Evolutionary conservation across 2,113 vertebrate genomes (phyloP), one percentile per base, ranked within the genome.

Genomic region (Eudyptes chrysolophus): DNA sequence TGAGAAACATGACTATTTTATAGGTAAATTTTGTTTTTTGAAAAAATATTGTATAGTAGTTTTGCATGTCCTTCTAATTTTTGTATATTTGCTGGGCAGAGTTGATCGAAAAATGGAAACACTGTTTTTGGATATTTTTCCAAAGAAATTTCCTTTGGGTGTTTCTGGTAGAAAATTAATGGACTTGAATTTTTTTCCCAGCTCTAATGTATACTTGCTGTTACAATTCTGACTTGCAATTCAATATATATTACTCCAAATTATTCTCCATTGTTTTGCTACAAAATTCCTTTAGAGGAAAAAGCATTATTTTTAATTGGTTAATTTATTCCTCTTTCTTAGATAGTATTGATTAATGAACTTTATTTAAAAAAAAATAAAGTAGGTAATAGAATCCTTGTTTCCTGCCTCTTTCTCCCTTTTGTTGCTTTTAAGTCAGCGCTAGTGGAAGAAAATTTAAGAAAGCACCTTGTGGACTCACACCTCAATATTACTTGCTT

Each of bases 311-410:
- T 97, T 95, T 97, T 97, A 98, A 96, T 95, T 95, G 88, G 84
- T 42, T 97, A 88, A 94, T 97, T 97, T 97, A 90, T 94, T 98
- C 93, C 89, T 88, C 70, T 58, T 92, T 97, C 58, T 90, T 88
- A 94, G 89, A 91, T 90, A 10, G 64, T 93, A 94, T 96, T 96
- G 93, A 97, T 96, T 97, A 97, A 97, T 92, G 84, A 97, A 90
- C 89, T 90, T 65, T 80, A 60, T 64, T 78, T 32, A 70, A 94
- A 96, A 97, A 94, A 95, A 18, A 94, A 92, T 93, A 66, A 95
- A 89, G 81, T 57, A 96, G 94, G 79, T 88, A 92, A 49, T 90
- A 90, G 90, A 84, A 94, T 92, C 82, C 42, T 77, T 93, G 82
- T 30, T 65, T 70, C 27, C 69, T 92, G 14, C 22, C 26, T 21